Evolutionary conservation across 2,797 vertebrate species (phyloP).

Genomic region (Micrastur ruficollis): DNA sequence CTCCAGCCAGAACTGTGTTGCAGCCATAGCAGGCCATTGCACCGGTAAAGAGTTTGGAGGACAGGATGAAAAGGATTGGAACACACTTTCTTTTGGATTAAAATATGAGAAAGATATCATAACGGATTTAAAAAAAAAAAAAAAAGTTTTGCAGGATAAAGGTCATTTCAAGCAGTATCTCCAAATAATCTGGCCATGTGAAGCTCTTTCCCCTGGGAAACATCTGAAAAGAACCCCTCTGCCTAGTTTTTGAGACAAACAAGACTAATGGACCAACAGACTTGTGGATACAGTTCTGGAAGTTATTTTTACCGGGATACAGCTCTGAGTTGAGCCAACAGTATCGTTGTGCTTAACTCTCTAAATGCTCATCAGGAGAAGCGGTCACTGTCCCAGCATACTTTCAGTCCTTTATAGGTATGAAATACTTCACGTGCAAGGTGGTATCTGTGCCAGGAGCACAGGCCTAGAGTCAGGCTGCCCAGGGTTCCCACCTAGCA

Average conservation of each 20-base stretch:
- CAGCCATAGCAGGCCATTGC: constrained; percentile 6
- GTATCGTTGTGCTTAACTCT: neutral
- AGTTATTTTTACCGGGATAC: neutral
- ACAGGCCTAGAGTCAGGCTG: neutral
- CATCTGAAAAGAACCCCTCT: neutral
- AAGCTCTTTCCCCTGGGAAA: neutral
- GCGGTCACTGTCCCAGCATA: fast-evolving
- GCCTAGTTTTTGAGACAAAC: neutral
- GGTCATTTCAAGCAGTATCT: neutral
- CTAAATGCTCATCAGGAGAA: neutral
- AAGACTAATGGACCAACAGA: neutral
- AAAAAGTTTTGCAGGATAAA: neutral
- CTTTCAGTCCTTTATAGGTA: neutral
- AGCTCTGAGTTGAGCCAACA: neutral
- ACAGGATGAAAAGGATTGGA: neutral
- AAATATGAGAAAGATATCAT: neutral
- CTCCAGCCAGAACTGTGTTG: constrained; percentile 65
- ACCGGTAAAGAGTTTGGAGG: constrained; percentile 5
- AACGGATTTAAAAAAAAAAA: neutral
- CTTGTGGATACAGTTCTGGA: neutral
- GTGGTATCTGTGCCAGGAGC: neutral
- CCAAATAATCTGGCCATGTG: neutral
- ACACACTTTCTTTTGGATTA: neutral
- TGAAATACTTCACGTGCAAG: neutral
- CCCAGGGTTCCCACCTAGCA: neutral